Base-by-base conservation (phyloP, 2,888 invertebrate genomes). In the Ptilodon capucinus region DNA sequence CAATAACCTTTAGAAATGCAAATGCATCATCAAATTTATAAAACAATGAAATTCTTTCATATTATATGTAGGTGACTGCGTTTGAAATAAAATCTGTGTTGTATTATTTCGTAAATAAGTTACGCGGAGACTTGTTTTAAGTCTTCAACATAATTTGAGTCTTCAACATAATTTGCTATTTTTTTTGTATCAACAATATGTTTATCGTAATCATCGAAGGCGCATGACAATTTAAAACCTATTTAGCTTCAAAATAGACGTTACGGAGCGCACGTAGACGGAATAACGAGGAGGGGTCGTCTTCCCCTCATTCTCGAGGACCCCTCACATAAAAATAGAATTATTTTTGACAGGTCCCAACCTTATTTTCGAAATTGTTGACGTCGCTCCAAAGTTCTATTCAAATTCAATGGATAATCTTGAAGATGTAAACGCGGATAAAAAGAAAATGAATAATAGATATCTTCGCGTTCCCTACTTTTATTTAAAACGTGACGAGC, bases 181-280 rank as follows among this genome's bases (percentile, higher is more conserved):
- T 64, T 68, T 58, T 58, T 46, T 47, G 45, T 28, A 57, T 34
- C 50, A 56, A 53, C 47, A 71, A 60, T 71, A 68, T 72, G 67
- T 75, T 68, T 70, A 64, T 73, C 68, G 61, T 68, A 68, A 66
- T 74, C 68, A 72, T 75, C 68, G 73, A 79, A 74, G 65, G 72
- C 66, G 73, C 79, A 81, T 74, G 73, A 76, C 79, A 83, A 82
- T 84, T 85, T 84, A 71, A 76, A 79, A 76, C 74, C 79, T 81
- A 80, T 83, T 85, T 78, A 75, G 73, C 71, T 71, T 64, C 66
- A 74, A 76, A 79, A 81, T 63, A 78, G 75, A 78, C 70, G 75
- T 75, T 68, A 75, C 70, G 68, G 48, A 63, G 65, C 68, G 72
- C 67, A 77, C 79, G 79, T 77, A 79, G 65, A 72, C 67, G 67